phyloP scores from a whole-genome alignment of 1,140 invertebrate species.

The Ectropis grisescens region DNA sequence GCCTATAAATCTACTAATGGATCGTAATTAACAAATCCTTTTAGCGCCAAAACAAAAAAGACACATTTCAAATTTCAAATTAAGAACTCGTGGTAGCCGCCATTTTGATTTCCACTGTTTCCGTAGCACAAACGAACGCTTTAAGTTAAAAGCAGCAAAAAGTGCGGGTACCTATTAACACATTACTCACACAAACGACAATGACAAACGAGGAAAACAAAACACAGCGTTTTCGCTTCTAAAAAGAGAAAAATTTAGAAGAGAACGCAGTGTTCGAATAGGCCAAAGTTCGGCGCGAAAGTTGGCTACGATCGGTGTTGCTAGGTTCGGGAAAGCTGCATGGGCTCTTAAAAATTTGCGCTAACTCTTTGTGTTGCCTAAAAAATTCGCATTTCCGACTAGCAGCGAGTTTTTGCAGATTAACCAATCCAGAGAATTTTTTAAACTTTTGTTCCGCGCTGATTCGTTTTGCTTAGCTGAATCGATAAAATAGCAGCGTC shows the following conservation, averaged over 20 bases:
- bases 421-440: background rate
- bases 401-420: background rate
- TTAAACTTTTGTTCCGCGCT: background rate
- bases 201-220: slow-evolving; percentile 18
- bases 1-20: no score
- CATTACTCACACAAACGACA: slow-evolving; percentile 17
- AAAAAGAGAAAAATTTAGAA: slow-evolving; percentile 12
- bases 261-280: slow-evolving; percentile 9
- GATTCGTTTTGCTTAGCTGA: background rate
- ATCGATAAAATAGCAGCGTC: slow-evolving; percentile 1
- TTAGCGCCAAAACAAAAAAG: no score
- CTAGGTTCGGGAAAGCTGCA: background rate
- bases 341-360: background rate
- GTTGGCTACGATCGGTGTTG: slow-evolving; percentile 10
- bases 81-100: slow-evolving; percentile 1
- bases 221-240: slow-evolving; percentile 8
- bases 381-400: no score
- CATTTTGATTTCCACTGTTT: slow-evolving; percentile 8
- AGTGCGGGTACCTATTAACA: slow-evolving; percentile 13
- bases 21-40: no score
- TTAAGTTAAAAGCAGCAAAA: slow-evolving; percentile 13
- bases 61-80: no score
- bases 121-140: slow-evolving; percentile 11
- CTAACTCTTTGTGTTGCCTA: background rate
- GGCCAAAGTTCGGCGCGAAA: slow-evolving; percentile 13